Evolutionary conservation across 1,140 invertebrate genomes (phyloP), one percentile per base, ranked within the genome.

Genomic region (Hypsibius dujardini): DNA sequence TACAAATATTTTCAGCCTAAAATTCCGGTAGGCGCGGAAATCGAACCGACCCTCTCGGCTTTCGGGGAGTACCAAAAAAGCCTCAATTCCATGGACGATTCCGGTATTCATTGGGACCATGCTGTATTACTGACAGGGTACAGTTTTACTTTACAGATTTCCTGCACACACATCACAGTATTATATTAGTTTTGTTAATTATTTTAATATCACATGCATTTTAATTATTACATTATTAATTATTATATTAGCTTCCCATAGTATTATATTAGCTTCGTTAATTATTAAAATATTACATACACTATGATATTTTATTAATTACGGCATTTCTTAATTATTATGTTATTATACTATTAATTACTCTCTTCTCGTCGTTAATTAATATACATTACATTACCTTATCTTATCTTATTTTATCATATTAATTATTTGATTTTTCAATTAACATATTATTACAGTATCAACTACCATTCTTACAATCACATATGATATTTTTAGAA

Each of bases 21-120:
- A 15, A 67, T 67, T 67, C 62, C 62, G 12, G 42, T 7, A 42
- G 45, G 42, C 7, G 62, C 12, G 3, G 62, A 42, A 7, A 67
- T 67, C 12, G 62, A 67, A 67, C 7, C 62, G 7, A 42, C 42
- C 62, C 62, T 67, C 12, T 12, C 62, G 45, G 62, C 62, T 7
- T 67, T 67, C 42, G 45, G 62, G 3, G 62, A 12, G 3, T 67
- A 15, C 62, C 62, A 67, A 42, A 67, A 67, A 42, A 42, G 45
- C 42, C 62, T 15, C 7, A 67, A 67, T 42, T 15, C 12, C 12
- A 3, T 42, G 42, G 12, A 12, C 3, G 62, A 67, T 15, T 56
- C 50, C 7, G 62, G 45, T 45, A 12, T 7, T 7, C 62, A 67
- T 42, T 67, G 62, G 62, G 62, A 67, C 42, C 62, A 67, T 67